phyloP scores from a whole-genome alignment of 2,113 vertebrate genomes.

The Columbina picui region DNA sequence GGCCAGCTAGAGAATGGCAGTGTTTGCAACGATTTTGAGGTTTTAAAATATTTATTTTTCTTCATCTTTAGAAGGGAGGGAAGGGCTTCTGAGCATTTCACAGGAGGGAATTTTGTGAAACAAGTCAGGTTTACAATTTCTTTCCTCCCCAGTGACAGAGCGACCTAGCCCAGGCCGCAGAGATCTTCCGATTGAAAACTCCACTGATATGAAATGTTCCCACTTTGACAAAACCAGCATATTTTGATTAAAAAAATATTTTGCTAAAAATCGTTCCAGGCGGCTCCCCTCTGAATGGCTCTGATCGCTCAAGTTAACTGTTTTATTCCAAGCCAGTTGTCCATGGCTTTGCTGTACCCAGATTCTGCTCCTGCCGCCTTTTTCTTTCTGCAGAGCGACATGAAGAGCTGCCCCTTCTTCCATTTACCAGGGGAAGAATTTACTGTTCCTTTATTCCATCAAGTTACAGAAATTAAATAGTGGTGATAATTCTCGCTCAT shows the following conservation, averaged over 20 bases:
- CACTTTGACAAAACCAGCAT: neutral
- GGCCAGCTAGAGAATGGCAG: neutral
- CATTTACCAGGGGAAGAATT: neutral
- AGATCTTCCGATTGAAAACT: slow-evolving; percentile 2
- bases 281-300: neutral
- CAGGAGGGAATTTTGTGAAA: neutral
- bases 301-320: neutral
- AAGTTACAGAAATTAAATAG: neutral
- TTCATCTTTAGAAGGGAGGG: neutral
- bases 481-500: neutral
- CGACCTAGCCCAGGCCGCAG: neutral
- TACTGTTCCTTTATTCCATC: neutral
- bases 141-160: neutral
- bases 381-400: neutral
- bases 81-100: neutral
- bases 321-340: neutral
- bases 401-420: neutral
- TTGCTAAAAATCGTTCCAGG: slow-evolving; percentile 10
- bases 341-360: neutral
- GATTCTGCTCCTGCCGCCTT: neutral
- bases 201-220: neutral
- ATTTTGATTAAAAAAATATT: slow-evolving; percentile 27
- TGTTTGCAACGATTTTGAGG: neutral
- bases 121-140: neutral
- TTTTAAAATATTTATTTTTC: neutral